A percentile compares a stretch with the other conserved stretches of the same genome.
Evolutionary conservation across 2,888 invertebrate genomes (phyloP).

Genomic region (Melangyna quadrimaculata): DNA sequence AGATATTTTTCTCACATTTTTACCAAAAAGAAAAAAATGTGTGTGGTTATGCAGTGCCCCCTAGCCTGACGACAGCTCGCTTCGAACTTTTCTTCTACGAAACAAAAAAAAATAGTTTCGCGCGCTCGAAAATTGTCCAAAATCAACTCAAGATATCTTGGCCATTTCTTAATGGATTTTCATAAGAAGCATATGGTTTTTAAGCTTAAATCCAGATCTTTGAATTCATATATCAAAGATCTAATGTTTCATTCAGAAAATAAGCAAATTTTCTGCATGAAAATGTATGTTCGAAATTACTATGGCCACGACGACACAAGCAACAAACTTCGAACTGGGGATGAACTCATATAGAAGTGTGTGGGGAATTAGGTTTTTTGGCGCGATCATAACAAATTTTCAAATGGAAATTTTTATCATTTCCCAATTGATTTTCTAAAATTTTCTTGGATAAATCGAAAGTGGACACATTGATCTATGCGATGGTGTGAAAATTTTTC

Average conservation of each 20-base stretch:
- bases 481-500: conserved; percentile 36
- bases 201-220: conserved; percentile 74
- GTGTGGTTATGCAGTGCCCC: conserved; percentile 59
- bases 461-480: conserved; percentile 17
- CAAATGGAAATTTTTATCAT: conserved; percentile 47
- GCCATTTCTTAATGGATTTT: conserved; percentile 74
- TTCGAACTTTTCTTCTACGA: conserved; percentile 44
- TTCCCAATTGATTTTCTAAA: conserved; percentile 29
- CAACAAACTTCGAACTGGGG: conserved; percentile 55
- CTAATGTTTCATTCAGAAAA: conserved; percentile 74
- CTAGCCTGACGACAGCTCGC: conserved; percentile 65
- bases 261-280: conserved; percentile 35
- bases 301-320: conserved; percentile 61
- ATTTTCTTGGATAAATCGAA: conserved; percentile 33
- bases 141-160: conserved; percentile 74
- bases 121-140: conserved; percentile 78
- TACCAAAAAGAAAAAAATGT: conserved; percentile 13
- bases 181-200: conserved; percentile 74
- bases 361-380: conserved; percentile 53
- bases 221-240: conserved; percentile 51
- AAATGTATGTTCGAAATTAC: conserved; percentile 73
- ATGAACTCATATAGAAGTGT: conserved; percentile 41
- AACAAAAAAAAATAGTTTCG: conserved; percentile 70
- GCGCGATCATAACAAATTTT: conserved; percentile 65
- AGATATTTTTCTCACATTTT: conserved; percentile 12